Base-by-base conservation (phyloP, 2,888 invertebrate species). In the Ethmia dodecea region DNA sequence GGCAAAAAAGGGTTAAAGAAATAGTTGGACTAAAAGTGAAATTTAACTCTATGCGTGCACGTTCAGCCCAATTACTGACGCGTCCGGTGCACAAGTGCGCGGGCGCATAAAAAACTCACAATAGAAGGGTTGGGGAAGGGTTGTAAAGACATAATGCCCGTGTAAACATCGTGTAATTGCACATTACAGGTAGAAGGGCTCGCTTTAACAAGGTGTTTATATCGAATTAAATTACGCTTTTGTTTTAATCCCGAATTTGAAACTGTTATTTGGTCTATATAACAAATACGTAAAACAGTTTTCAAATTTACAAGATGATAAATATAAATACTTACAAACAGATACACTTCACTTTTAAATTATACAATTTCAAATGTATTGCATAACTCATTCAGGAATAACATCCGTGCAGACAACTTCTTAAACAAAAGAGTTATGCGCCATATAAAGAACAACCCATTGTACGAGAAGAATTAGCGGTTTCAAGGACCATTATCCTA, bases 81-180 rank as follows among this genome's bases (percentile, higher is more conserved):
- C 62, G 66, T 26, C 26, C 26, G 26, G 59, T 45, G 56, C 49
- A 57, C 79, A 80, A 80, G 80, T 81, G 80, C 51, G 52, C 41
- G 44, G 15, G 35, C 50, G 52, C 50, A 65, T 45, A 75, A 78
- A 77, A 78, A 74, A 60, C 47, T 29, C 47, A 75, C 74, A 81
- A 79, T 71, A 48, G 73, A 78, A 80, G 78, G 76, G 79, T 76
- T 80, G 68, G 62, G n/a, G 61, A 80, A 76, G 74, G 63, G 74
- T 77, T 77, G 65, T 66, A 67, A 67, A 68, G 54, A 62, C 63
- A 74, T 80, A 77, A 83, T 72, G 67, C 57, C 68, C 83, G 79
- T 83, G 79, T 84, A 84, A 84, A 76, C 72, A 81, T 80, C 83
- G 74, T 74, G 74, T 83, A 83, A 83, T 81, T 78, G 74, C 62